A percentile compares a stretch with the other conserved stretches of the same genome.
Evolutionary conservation across 1,140 invertebrate species (phyloP).

Genomic region (Araneus ventricosus): DNA sequence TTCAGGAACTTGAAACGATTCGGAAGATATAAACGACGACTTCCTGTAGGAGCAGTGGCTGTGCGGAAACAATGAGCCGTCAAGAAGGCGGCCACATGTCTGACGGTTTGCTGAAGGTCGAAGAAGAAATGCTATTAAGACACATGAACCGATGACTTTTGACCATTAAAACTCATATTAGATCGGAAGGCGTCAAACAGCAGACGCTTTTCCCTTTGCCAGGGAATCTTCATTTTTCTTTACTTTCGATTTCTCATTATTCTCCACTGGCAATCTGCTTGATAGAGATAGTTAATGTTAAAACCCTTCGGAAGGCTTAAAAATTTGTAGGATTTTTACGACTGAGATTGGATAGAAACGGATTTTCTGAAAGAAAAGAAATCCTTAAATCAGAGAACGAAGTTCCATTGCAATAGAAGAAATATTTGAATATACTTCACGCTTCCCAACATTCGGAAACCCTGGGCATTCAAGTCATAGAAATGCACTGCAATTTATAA

Average conservation of each 20-base stretch:
- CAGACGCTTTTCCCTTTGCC: neutral
- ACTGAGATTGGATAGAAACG: no score
- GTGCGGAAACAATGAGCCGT: conserved; percentile 54
- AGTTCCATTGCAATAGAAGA: no score
- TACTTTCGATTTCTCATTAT: neutral
- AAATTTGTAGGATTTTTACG: no score
- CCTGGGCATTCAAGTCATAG: no score
- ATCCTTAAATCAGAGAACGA: no score
- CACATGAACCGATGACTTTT: neutral
- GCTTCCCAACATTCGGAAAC: no score
- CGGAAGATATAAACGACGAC: conserved; percentile 58
- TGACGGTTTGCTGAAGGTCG: conserved; percentile 24
- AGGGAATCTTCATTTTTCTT: neutral
- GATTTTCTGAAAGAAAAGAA: no score
- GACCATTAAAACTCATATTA: neutral
- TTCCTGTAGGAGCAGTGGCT: conserved; percentile 7
- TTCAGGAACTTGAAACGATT: conserved; percentile 12
- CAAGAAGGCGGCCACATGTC: conserved; percentile 22
- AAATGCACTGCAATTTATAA: no score
- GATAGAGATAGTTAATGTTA: no score
- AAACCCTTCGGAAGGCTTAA: no score
- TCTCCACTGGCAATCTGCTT: no score
- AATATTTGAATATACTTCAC: no score
- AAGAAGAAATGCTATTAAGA: conserved; percentile 1
- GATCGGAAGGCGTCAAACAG: neutral